phyloP scores from a whole-genome alignment of 2,113 vertebrate species.

The Lanius collurio region DNA sequence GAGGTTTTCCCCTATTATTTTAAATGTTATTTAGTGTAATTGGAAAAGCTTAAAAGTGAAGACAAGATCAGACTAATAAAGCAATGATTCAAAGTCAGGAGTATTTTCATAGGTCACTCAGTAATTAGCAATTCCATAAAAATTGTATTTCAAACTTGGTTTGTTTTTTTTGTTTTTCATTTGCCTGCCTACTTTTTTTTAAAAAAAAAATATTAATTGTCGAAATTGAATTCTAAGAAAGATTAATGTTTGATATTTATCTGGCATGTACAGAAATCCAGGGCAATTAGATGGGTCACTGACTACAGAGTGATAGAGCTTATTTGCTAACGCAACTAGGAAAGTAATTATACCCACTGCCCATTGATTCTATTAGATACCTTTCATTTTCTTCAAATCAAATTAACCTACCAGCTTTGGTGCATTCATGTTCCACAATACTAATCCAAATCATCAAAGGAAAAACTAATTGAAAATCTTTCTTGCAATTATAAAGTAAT shows the following conservation, averaged over 20 bases:
- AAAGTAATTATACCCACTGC: not conserved
- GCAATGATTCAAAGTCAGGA: not conserved
- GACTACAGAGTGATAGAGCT: not conserved
- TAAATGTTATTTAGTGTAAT: not conserved
- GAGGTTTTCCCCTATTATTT: not conserved
- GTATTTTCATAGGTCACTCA: not conserved
- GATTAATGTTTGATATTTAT: not conserved
- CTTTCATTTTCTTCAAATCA: not conserved
- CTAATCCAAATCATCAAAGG: not conserved
- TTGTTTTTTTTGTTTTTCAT: not conserved
- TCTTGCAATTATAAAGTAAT: not conserved
- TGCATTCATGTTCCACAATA: not conserved
- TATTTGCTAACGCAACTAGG: not conserved
- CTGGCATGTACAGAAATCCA: not conserved
- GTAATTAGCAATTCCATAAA: not conserved
- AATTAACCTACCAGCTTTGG: not conserved
- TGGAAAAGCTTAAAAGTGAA: not conserved
- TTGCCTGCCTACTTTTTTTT: not conserved
- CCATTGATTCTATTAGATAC: not conserved
- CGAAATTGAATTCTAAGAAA: not conserved
- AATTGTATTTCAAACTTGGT: not conserved
- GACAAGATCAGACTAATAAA: not conserved
- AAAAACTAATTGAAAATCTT: not conserved
- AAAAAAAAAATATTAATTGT: not conserved
- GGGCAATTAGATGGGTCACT: not conserved